Evolutionary conservation across 2,888 invertebrate genomes (phyloP).

Genomic region (Aricia artaxerxes): DNA sequence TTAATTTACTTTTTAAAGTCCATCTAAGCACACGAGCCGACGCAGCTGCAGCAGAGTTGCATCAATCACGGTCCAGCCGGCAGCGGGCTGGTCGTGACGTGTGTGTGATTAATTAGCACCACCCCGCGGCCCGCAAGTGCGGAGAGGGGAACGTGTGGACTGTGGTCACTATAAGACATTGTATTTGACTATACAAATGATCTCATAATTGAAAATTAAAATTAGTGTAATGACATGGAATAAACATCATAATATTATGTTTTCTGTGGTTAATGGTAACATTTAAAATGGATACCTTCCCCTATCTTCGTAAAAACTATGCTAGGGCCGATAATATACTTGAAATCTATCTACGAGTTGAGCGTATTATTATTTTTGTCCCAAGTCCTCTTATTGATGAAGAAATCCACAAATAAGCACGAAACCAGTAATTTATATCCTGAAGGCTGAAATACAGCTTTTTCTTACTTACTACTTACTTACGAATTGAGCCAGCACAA

Average conservation of each 20-base stretch:
- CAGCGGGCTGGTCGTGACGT: constrained; percentile 21
- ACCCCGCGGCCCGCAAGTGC: neutral
- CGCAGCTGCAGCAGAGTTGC: constrained; percentile 26
- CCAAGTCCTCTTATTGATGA: neutral
- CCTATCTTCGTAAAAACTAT: no score
- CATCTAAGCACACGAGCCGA: constrained; percentile 5
- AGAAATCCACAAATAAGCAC: neutral
- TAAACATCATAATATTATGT: neutral
- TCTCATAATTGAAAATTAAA: neutral
- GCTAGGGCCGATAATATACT: neutral
- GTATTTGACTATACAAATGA: neutral
- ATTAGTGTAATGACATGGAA: neutral
- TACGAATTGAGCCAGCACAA: neutral
- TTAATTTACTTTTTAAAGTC: neutral
- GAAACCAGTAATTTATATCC: neutral
- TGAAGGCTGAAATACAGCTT: neutral
- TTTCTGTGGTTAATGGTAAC: neutral
- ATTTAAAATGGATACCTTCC: no score
- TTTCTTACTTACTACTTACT: neutral
- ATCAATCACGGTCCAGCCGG: constrained; percentile 29
- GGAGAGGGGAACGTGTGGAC: neutral
- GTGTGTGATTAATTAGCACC: constrained; percentile 28
- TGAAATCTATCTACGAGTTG: no score
- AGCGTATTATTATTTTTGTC: neutral
- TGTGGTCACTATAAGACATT: neutral